Evolutionary conservation across 1,140 invertebrate species (phyloP), one percentile per base, ranked within the genome.

Genomic region (Leptoteleia sp.): DNA sequence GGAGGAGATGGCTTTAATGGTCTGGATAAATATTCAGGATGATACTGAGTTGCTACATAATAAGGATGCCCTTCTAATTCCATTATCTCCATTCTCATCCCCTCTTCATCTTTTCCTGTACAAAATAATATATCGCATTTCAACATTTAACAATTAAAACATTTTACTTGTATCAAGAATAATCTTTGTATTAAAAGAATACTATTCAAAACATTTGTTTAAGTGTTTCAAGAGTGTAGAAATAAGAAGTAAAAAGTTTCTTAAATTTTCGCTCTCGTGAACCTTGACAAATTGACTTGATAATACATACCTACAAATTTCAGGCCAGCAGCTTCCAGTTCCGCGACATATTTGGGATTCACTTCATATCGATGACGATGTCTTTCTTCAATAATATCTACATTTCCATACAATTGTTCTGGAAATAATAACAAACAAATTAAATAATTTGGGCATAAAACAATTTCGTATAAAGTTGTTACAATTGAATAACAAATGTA

Each of bases 361-460:
- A 99, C 97, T 92, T 99, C 96, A 81, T 96, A 97, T 15, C 98
- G 91, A 89, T 99, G 98, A 38, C 98, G 91, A 90, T 99, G 98
- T 11, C 98, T 92, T 89, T 99, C 98, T 84, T 99, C 95, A 54
- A 99, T 94, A 33, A 84, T 88, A 17, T 94, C 92, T 52, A 93
- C 92, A 82, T 96, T 96, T 0, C 93, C 93, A 90, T 99, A 99
- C 6, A 99, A 88, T 88, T 93, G 92, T 79, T 91, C 94, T 96
- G 85, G n/a, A 89, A 88, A 16, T n/a, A 47, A 5, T 9, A 25
- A n/a, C n/a, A n/a, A n/a, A n/a, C n/a, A n/a, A n/a, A n/a, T n/a
- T n/a, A n/a, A n/a, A n/a, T n/a, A n/a, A n/a, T n/a, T n/a, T n/a
- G n/a, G n/a, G n/a, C n/a, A n/a, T n/a, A n/a, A n/a, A n/a, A n/a